A percentile compares a stretch with the other conserved stretches of the same genome.
These are phyloP conservation scores for Nyctibius bracteatus DNA, from an alignment of 2,113 vertebrate species.

Conservation along the genomic window DNA sequence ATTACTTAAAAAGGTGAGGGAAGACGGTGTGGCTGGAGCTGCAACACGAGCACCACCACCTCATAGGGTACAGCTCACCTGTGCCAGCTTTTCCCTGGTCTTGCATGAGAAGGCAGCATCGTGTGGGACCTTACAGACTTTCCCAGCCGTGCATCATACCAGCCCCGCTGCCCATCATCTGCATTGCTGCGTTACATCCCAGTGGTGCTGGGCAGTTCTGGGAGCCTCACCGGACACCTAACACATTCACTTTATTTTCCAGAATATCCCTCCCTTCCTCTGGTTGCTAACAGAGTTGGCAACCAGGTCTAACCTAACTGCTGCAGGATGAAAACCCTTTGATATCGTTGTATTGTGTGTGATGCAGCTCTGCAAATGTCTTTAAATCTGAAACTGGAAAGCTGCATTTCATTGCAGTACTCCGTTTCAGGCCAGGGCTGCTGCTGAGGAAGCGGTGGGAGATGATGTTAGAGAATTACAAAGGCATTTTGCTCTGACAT, in stretches of 20 bases:
- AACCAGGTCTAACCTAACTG: neutral
- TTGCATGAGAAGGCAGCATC: neutral
- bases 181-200: neutral
- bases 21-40: neutral
- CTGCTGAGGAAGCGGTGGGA: neutral
- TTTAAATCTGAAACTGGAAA: neutral
- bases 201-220: fast-evolving
- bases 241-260: neutral
- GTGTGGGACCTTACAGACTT: neutral
- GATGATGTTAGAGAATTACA: neutral
- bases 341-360: neutral
- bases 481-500: neutral
- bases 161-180: neutral
- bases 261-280: neutral
- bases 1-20: neutral
- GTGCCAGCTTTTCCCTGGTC: fast-evolving
- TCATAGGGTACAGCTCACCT: neutral
- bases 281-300: neutral
- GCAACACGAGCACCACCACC: neutral
- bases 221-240: neutral
- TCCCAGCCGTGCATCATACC: too few relatives aligned
- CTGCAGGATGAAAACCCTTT: neutral
- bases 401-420: neutral
- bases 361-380: neutral
- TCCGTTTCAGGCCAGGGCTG: neutral